phyloP scores from a whole-genome alignment of 2,797 vertebrate species.

The Characodon lateralis region DNA sequence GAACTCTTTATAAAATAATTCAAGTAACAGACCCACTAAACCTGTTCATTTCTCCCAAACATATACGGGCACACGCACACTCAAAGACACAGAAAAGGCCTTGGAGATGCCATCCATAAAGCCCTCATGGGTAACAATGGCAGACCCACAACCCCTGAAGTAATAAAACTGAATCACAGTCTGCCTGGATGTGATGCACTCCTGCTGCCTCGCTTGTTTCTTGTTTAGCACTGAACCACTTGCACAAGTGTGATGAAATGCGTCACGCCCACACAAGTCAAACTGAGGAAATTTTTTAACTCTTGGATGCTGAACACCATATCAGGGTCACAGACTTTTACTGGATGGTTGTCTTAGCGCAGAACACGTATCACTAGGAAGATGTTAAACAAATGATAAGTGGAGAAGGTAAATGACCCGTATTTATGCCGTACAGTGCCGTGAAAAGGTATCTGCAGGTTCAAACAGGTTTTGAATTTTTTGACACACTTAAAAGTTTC shows the following conservation, averaged over 20 bases:
- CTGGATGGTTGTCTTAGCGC: not conserved
- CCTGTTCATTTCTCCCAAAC: constrained; percentile 37
- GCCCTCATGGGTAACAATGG: constrained; percentile 50
- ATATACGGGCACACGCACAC: constrained; percentile 19
- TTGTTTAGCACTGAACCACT: constrained; percentile 29
- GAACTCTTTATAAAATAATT: constrained; percentile 30
- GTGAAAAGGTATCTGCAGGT: not conserved
- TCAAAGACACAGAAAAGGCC: constrained; percentile 31
- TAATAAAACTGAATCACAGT: constrained; percentile 68
- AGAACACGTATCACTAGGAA: not conserved
- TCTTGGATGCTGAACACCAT: not conserved
- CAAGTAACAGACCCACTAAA: constrained; percentile 24
- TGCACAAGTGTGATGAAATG: constrained; percentile 47
- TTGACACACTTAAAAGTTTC: not conserved
- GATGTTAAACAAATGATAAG: not conserved
- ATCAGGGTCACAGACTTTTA: not conserved
- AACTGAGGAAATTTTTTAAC: constrained; percentile 12
- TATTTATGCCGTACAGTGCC: not conserved
- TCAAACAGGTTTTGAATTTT: not conserved
- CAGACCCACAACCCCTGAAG: constrained; percentile 67
- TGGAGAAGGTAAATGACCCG: not conserved
- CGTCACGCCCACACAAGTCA: constrained; percentile 36
- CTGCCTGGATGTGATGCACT: constrained; percentile 42
- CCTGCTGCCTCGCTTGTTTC: constrained; percentile 40
- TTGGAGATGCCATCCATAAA: constrained; percentile 56